These are phyloP conservation scores for Ctenosaura bakeri DNA, from an alignment of 2,797 vertebrate genomes.

Conservation along the genomic window DNA sequence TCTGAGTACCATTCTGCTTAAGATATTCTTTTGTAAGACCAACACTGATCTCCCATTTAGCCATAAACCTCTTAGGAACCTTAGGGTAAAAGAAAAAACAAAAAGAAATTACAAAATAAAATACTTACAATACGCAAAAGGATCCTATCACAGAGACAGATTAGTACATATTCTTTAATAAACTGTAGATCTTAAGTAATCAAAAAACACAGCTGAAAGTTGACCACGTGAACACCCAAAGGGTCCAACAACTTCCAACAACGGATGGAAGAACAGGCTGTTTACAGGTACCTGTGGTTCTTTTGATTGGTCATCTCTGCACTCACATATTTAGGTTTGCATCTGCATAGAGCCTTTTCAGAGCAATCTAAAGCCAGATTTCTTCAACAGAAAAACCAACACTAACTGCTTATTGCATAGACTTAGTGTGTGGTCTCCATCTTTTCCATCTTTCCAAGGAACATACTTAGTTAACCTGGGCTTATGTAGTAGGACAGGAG, in stretches of 20 bases:
- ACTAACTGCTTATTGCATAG: not conserved
- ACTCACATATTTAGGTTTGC: not conserved
- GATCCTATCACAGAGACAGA: not conserved
- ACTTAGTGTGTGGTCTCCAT: not conserved
- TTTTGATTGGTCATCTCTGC: not conserved
- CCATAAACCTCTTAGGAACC: slow-evolving; percentile 93
- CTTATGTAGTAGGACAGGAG: not conserved
- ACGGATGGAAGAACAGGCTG: not conserved
- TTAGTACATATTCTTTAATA: not conserved
- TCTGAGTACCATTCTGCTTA: slow-evolving; percentile 80
- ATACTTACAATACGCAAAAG: not conserved
- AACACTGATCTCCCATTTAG: slow-evolving; percentile 92
- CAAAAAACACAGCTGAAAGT: not conserved
- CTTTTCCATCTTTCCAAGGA: not conserved
- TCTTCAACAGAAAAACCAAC: not conserved
- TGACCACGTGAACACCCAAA: not conserved
- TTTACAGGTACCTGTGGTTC: not conserved
- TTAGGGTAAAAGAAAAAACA: slow-evolving; percentile 73
- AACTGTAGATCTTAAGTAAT: not conserved
- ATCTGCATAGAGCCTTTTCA: not conserved
- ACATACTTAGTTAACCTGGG: not conserved
- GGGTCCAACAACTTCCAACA: not conserved
- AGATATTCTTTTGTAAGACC: slow-evolving; percentile 89
- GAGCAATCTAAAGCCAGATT: not conserved
- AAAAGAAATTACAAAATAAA: slow-evolving; percentile 37